These are phyloP conservation scores for Oreochromis aureus DNA, from an alignment of 2,113 vertebrate genomes.

Conservation along the genomic window DNA sequence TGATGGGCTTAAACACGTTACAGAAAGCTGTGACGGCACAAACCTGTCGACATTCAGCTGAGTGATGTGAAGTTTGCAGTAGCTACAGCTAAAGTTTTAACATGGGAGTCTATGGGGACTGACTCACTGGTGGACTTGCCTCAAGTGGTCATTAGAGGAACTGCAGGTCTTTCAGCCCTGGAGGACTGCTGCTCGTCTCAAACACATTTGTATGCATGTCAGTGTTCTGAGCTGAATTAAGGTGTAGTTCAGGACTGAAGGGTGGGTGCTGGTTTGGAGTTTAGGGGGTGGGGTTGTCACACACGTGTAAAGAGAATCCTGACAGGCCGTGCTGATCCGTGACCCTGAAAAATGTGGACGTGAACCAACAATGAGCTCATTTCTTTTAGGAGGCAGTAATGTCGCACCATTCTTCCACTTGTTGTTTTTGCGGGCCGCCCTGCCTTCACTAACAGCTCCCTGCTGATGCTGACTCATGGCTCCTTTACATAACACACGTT, in stretches of 20 bases:
- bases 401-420: conserved; percentile 42
- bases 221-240: rapidly evolving
- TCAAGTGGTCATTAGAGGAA: not conserved
- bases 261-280: not conserved
- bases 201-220: not conserved
- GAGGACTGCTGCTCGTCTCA: not conserved
- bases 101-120: not conserved
- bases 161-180: not conserved
- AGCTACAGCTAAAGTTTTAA: rapidly evolving
- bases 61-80: rapidly evolving
- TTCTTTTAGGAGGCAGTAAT: conserved; percentile 45
- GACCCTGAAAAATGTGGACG: conserved; percentile 67
- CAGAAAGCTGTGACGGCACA: not conserved
- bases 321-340: conserved; percentile 62
- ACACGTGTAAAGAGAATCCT: not conserved
- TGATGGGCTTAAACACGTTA: rapidly evolving
- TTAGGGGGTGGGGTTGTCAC: not conserved
- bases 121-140: not conserved
- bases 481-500: conserved; percentile 53
- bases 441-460: conserved; percentile 8
- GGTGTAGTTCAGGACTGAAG: not conserved
- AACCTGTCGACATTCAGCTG: not conserved
- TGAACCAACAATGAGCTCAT: conserved; percentile 72
- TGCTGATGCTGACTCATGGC: conserved; percentile 60
- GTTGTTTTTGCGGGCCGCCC: conserved; percentile 28